Evolutionary conservation across 1,140 invertebrate species (phyloP), one percentile per base, ranked within the genome.

Genomic region (Drosophila elegans): DNA sequence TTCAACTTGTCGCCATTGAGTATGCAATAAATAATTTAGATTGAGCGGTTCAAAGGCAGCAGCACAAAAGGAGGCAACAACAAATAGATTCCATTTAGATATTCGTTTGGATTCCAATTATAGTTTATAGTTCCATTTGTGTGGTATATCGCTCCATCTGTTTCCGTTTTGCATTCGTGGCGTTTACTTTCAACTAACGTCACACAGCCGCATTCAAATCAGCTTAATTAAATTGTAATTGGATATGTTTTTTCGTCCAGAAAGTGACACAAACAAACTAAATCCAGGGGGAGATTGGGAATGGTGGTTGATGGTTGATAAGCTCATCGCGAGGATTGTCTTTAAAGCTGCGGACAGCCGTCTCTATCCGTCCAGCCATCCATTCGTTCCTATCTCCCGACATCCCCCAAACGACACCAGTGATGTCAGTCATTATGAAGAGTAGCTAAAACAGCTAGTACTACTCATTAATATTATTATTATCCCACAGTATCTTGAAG

Each of bases 201-300:
- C 68, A 41, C 49, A 61, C 34, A 41, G 48, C 25, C 49, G 51
- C 81, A 68, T 77, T 73, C 53, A 74, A 81, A 74, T 74, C 44
- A 81, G 84, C 69, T 74, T 85, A 86, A 82, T 86, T 86, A 82
- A 88, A 88, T 88, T 82, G 78, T 79, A 82, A 86, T 86, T 88
- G 83, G 66, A 82, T 85, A 67, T 60, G 73, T 72, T 75, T 66
- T 78, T 78, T 61, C 10, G 45, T 34, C 32, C 39, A 46, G 25
- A 49, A 46, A 45, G 44, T 25, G 41, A 41, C 29, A 45, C 51
- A 53, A 46, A 36, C 29, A 59, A 53, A 32, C 36, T 9, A 45
- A 7, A 36, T 67, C 54, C n/a, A 46, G 10, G 27, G 7, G 54
- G 41, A 4, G 16, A 25, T 12, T 16, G n/a, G 45, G 32, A 10